Conservation (phyloP, 2,797 vertebrate genomes). For the Microctenopoma steveboyesi region DNA sequence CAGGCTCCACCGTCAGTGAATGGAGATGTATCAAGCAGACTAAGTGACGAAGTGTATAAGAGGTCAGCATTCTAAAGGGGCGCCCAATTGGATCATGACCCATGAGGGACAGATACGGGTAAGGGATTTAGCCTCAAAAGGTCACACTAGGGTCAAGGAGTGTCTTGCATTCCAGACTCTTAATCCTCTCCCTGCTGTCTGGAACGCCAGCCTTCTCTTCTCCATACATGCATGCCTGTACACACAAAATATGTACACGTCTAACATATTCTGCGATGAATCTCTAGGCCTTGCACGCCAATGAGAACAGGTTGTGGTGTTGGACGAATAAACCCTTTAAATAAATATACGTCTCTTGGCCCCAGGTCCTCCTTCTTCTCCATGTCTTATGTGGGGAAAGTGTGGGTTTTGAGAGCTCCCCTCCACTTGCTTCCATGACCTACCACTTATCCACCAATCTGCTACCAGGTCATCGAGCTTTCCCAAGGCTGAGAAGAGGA, state of each 20-base stretch:
- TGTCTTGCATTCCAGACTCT: constrained; percentile 81
- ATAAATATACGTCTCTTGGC: constrained; percentile 53
- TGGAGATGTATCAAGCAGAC: constrained; percentile 71
- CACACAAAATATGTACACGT: constrained; percentile 54
- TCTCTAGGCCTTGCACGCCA: constrained; percentile 28
- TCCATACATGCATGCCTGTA: constrained; percentile 53
- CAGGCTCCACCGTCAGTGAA: constrained; percentile 59
- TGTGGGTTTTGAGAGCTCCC: constrained; percentile 49
- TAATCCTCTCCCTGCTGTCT: constrained; percentile 80
- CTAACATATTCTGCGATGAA: constrained; percentile 32
- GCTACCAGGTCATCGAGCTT: constrained; percentile 59
- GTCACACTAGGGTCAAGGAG: constrained; percentile 78
- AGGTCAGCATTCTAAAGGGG: constrained; percentile 81
- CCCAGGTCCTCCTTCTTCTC: constrained; percentile 12
- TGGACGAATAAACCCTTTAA: constrained; percentile 72
- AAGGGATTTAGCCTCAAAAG: constrained; percentile 80
- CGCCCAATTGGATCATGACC: constrained; percentile 84
- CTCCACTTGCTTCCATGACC: constrained; percentile 64
- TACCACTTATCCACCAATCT: constrained; percentile 66
- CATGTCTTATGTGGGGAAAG: constrained; percentile 50
- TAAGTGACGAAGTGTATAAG: constrained; percentile 72
- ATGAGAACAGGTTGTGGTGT: constrained; percentile 61
- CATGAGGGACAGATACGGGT: constrained; percentile 83
- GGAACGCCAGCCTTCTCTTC: constrained; percentile 64
- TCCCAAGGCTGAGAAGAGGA: constrained; percentile 64